Evolutionary conservation across 2,888 invertebrate species (phyloP).

Genomic region (Oscheius sp.): DNA sequence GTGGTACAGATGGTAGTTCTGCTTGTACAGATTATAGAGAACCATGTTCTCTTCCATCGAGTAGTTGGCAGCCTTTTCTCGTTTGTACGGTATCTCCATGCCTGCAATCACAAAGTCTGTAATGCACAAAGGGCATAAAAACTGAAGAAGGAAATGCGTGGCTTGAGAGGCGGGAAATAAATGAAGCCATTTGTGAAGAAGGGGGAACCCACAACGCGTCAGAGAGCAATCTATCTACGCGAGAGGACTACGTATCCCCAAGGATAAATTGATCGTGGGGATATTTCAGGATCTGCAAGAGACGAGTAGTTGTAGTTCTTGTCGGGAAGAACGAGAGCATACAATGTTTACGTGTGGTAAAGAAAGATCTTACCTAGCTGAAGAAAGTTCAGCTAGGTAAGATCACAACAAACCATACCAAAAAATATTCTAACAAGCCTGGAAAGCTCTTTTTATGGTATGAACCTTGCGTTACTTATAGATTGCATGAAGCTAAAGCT

Average conservation of each 20-base stretch:
- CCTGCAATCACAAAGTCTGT: background rate
- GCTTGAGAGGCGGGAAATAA: constrained; percentile 1
- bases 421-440: no score
- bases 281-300: background rate
- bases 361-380: no score
- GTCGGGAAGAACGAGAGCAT: no score
- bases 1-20: constrained; percentile 13
- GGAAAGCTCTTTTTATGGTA: no score
- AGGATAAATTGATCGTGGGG: constrained; percentile 26
- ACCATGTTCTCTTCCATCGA: constrained; percentile 26
- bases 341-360: no score
- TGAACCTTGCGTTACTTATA: no score
- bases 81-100: constrained; percentile 16
- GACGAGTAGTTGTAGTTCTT: no score
- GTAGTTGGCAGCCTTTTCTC: constrained; percentile 24
- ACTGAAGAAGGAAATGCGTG: background rate
- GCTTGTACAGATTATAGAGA: constrained; percentile 21
- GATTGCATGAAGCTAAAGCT: no score
- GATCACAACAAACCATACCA: no score
- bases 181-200: constrained; percentile 20
- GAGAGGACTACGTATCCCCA: constrained; percentile 16
- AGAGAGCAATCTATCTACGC: constrained; percentile 10
- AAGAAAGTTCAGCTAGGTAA: no score
- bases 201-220: constrained; percentile 4
- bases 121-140: background rate